Base-by-base conservation (phyloP, 1,140 invertebrate genomes). In the Limonius californicus region DNA sequence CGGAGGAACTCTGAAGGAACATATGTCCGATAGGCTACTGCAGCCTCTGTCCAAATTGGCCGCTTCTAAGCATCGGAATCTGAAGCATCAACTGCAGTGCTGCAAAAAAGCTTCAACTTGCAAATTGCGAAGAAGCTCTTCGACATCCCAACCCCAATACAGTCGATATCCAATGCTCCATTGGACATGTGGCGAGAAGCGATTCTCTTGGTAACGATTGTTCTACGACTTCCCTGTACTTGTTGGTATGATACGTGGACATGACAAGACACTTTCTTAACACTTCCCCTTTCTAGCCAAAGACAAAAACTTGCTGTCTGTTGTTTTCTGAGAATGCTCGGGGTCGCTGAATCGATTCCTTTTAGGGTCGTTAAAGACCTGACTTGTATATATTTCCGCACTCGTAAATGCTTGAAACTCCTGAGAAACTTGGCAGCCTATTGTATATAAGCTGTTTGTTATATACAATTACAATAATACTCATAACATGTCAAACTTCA, bases 261-360 rank as follows among this genome's bases (percentile, higher is more conserved):
- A 62, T 56, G 61, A 30, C 61, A 63, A 64, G 57, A 64, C 57
- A 64, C 62, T 64, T 60, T 63, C 62, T 54, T 64, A 59, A 64
- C 62, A 64, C 62, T 64, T 64, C 62, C 62, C 62, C 62, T 64
- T 64, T 64, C 50, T 56, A 64, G 57, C 32, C 11, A 18, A 16
- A 27, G 18, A 54, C 30, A 64, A 64, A 64, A 64, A 64, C 47
- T 61, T 45, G 63, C 53, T 16, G 54, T 19, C 58, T 64, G 63
- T 61, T 64, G 58, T 61, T 61, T 64, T 64, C 63, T 54, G 58
- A 64, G 63, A 64, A 64, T 32, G 30, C 20, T 45, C 27, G 20
- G 58, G 39, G 57, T 54, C 50, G 39, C 39, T 39, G 35, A 43
- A 39, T 39, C 42, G 19, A 61, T 43, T 56, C 63, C 63, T 64